These are phyloP conservation scores for Mylabris phalerata DNA, from an alignment of 1,140 invertebrate genomes.

Conservation along the genomic window DNA sequence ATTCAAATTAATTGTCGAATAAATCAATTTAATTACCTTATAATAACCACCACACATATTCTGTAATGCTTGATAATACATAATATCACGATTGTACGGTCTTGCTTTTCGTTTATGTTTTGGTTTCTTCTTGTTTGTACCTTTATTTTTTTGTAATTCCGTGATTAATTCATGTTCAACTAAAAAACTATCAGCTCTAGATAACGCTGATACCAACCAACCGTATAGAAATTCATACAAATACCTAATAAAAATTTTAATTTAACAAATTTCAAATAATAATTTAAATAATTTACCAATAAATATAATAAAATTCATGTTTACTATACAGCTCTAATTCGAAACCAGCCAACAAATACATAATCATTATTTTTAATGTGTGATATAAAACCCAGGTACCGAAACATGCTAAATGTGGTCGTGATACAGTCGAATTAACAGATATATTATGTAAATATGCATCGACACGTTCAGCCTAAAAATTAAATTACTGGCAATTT, in stretches of 20 bases:
- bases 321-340: slow-evolving; percentile 92
- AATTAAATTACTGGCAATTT: slow-evolving; percentile 19
- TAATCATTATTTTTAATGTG: slow-evolving; percentile 92
- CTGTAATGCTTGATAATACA: slow-evolving; percentile 82
- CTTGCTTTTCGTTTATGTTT: slow-evolving; percentile 66
- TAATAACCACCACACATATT: slow-evolving; percentile 93
- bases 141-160: slow-evolving; percentile 50
- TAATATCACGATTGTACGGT: slow-evolving; percentile 75
- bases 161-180: slow-evolving; percentile 66
- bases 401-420: slow-evolving; percentile 79
- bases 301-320: slow-evolving; percentile 96
- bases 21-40: slow-evolving; percentile 56
- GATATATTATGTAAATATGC: slow-evolving; percentile 68
- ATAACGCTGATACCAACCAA: slow-evolving; percentile 86
- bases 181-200: slow-evolving; percentile 78
- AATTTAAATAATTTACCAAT: slow-evolving; percentile 58
- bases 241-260: slow-evolving; percentile 56
- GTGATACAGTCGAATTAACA: slow-evolving; percentile 58
- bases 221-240: slow-evolving; percentile 92
- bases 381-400: slow-evolving; percentile 95
- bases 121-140: slow-evolving; percentile 60
- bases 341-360: slow-evolving; percentile 89
- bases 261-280: not conserved
- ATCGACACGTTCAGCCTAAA: slow-evolving; percentile 86
- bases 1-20: too few species aligned